Evolutionary conservation across 2,797 vertebrate genomes (phyloP).

Genomic region (Sarcophilus harrisii): DNA sequence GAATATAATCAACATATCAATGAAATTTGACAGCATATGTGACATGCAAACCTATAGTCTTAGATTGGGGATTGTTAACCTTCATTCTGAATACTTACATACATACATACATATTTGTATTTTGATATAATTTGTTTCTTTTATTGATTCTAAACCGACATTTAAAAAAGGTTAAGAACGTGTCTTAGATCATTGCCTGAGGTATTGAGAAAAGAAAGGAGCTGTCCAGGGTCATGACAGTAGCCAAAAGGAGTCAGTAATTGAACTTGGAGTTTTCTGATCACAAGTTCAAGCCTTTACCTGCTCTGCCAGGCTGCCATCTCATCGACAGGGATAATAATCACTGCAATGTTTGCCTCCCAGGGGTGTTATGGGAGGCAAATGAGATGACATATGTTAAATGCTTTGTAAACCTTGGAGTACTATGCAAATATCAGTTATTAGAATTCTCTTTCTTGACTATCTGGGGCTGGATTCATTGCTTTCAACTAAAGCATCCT

Average conservation of each 20-base stretch:
- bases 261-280: not conserved
- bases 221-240: not conserved
- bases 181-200: not conserved
- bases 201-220: not conserved
- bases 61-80: not conserved
- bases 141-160: not conserved
- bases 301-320: not conserved
- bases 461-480: conserved; percentile 4
- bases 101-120: not conserved
- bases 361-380: not conserved
- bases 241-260: not conserved
- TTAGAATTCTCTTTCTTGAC: not conserved
- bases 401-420: not conserved
- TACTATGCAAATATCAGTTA: not conserved
- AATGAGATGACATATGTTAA: not conserved
- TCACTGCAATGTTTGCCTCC: not conserved
- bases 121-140: not conserved
- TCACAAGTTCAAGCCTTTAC: not conserved
- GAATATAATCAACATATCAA: not conserved
- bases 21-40: not conserved
- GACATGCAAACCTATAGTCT: not conserved
- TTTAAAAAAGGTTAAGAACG: not conserved
- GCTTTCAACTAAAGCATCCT: conserved; percentile 49
- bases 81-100: not conserved
- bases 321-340: not conserved